phyloP scores from a whole-genome alignment of 2,888 invertebrate genomes.

The Drosophila emarginata region DNA sequence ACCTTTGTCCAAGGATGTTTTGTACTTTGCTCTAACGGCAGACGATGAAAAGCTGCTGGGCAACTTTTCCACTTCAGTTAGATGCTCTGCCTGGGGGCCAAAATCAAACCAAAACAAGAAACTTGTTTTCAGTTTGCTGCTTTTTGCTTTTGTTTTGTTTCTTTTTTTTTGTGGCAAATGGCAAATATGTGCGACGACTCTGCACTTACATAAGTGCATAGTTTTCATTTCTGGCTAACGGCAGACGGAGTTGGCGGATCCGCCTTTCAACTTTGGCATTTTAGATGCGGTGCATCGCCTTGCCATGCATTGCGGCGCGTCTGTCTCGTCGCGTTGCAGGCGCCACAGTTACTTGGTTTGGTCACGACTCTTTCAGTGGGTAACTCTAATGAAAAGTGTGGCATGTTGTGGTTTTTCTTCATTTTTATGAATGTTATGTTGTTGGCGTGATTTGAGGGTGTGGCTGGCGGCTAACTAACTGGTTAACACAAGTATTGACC shows the following conservation, averaged over 20 bases:
- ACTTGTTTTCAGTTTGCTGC: conserved; percentile 52
- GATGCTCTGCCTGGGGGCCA: conserved; percentile 16
- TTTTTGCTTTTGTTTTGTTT: conserved; percentile 23
- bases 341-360: conserved; percentile 46
- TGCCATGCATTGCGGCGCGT: conserved; percentile 18
- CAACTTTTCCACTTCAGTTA: conserved; percentile 60
- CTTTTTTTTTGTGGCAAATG: conserved; percentile 32
- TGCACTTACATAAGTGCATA: conserved; percentile 65
- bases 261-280: conserved; percentile 74
- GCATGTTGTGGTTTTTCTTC: conserved; percentile 50
- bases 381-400: conserved; percentile 53
- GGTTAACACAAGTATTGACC: conserved; percentile 25
- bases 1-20: conserved; percentile 76
- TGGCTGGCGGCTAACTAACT: conserved; percentile 37
- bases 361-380: conserved; percentile 55
- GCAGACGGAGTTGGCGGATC: conserved; percentile 10
- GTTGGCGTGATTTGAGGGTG: conserved; percentile 64
- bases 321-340: conserved; percentile 37
- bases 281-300: conserved; percentile 40
- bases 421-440: conserved; percentile 44
- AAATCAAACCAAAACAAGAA: conserved; percentile 49
- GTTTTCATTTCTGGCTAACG: conserved; percentile 29
- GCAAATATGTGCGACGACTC: conserved; percentile 30
- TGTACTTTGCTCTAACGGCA: conserved; percentile 40
- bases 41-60: conserved; percentile 60